Percentiles rank a stretch among this genome's conserved stretches.
These are phyloP conservation scores for Meloidogyne exigua DNA, from an alignment of 1,140 invertebrate genomes.

Conservation along the genomic window DNA sequence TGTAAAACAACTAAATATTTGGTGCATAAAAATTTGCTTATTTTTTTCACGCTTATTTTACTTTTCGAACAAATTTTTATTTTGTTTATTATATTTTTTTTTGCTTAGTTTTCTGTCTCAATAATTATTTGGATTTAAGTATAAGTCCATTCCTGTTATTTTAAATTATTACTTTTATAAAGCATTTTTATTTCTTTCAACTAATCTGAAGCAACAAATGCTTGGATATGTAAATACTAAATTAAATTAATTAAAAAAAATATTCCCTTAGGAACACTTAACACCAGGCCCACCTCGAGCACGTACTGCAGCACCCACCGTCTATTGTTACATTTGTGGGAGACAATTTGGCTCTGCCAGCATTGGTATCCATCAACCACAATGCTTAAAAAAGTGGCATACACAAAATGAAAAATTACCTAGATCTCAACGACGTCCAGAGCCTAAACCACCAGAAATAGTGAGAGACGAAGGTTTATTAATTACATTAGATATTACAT, in stretches of 20 bases:
- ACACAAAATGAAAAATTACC: conserved; percentile 72
- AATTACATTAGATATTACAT: conserved; percentile 5
- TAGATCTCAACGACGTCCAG: conserved; percentile 68
- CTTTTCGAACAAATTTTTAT: neutral
- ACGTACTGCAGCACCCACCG: conserved; percentile 40
- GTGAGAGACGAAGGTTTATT: conserved; percentile 65
- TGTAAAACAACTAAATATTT: neutral
- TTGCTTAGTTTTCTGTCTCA: neutral
- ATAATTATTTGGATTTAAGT: neutral
- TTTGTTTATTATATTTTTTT: neutral
- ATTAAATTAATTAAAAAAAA: neutral
- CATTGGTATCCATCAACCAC: conserved; percentile 75
- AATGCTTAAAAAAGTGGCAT: conserved; percentile 76
- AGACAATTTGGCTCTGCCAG: conserved; percentile 74
- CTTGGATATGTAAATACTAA: neutral
- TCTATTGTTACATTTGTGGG: conserved; percentile 76
- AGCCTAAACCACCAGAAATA: conserved; percentile 71
- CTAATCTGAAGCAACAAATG: neutral
- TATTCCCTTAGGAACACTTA: conserved; percentile 16
- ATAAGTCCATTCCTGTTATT: neutral
- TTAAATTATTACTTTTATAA: neutral
- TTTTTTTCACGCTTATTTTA: neutral
- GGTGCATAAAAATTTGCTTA: neutral
- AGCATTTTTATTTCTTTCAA: neutral
- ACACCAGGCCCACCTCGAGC: conserved; percentile 16